phyloP scores from a whole-genome alignment of 1,140 invertebrate species.

The Drosophila elegans region DNA sequence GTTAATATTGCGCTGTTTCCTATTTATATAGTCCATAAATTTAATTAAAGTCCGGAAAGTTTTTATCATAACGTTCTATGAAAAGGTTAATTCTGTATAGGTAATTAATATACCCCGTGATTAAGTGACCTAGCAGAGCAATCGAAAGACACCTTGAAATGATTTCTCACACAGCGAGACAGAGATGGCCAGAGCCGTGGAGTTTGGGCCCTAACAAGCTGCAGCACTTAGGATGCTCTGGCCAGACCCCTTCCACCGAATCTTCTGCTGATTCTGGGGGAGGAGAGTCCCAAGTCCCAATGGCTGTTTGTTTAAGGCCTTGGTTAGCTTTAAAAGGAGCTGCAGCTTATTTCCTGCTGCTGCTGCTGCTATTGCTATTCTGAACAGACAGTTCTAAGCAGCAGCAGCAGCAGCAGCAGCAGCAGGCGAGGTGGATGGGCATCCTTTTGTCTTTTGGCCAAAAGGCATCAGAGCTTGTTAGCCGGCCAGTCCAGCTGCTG shows the following conservation, averaged over 20 bases:
- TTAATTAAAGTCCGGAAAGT: too few relatives aligned
- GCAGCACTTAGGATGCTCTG: constrained; percentile 54
- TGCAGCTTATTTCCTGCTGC: constrained; percentile 72
- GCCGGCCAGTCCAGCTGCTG: constrained; percentile 37
- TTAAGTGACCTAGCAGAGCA: constrained; percentile 1
- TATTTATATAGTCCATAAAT: too few relatives aligned
- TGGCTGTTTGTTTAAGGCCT: constrained; percentile 69
- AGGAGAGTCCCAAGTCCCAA: constrained; percentile 22
- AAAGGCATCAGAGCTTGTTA: constrained; percentile 66
- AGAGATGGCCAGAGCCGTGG: constrained; percentile 32
- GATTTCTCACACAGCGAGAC: constrained; percentile 71
- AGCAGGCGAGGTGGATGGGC: constrained; percentile 8
- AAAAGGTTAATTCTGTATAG: not conserved
- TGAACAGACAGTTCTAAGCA: constrained; percentile 64
- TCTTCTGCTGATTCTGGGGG: constrained; percentile 26
- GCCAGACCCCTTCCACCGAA: constrained; percentile 2
- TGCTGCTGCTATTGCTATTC: constrained; percentile 15
- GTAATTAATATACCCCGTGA: constrained; percentile 4
- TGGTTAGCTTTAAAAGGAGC: constrained; percentile 79
- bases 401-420: constrained; percentile 1
- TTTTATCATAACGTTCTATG: not conserved
- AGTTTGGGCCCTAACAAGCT: constrained; percentile 68
- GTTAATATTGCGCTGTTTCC: too few relatives aligned
- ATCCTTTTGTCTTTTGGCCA: constrained; percentile 68
- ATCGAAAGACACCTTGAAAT: constrained; percentile 61